phyloP scores from a whole-genome alignment of 2,888 invertebrate genomes.

The Mimumesa dahlbomi region DNA sequence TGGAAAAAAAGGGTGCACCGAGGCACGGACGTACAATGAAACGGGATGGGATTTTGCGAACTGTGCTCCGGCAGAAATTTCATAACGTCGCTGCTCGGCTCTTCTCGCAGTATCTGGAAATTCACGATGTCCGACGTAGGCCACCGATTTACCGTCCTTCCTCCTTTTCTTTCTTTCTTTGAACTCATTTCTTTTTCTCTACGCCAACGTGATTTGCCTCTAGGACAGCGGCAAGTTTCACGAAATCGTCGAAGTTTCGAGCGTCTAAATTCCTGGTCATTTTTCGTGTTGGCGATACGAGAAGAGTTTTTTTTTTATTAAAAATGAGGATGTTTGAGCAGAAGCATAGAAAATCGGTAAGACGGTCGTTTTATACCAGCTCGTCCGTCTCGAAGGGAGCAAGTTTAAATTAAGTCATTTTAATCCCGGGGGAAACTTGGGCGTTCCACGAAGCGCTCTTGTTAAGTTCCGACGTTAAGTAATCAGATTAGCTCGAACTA shows the following conservation, averaged over 20 bases:
- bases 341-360: slow-evolving; percentile 47
- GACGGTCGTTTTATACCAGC: slow-evolving; percentile 51
- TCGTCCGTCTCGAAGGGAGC: slow-evolving; percentile 38
- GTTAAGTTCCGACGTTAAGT: slow-evolving; percentile 64
- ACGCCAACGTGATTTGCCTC: no score
- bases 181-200: no score
- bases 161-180: background rate
- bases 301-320: background rate
- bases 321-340: slow-evolving; percentile 14
- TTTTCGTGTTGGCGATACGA: slow-evolving; percentile 33
- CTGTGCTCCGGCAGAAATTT: slow-evolving; percentile 45
- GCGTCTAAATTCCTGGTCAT: background rate
- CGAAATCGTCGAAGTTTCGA: no score
- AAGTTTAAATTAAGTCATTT: slow-evolving; percentile 66
- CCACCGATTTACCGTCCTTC: no score
- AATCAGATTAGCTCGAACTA: slow-evolving; percentile 64
- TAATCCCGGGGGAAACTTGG: slow-evolving; percentile 59
- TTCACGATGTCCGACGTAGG: slow-evolving; percentile 25
- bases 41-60: slow-evolving; percentile 28
- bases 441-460: slow-evolving; percentile 47
- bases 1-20: background rate
- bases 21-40: slow-evolving; percentile 12
- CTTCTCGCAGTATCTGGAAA: slow-evolving; percentile 16
- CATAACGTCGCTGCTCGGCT: slow-evolving; percentile 33
- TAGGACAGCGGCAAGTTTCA: no score